A percentile compares a stretch with the other conserved stretches of the same genome.
Conservation (phyloP, 2,113 vertebrate genomes). For the Cygnus atratus region DNA sequence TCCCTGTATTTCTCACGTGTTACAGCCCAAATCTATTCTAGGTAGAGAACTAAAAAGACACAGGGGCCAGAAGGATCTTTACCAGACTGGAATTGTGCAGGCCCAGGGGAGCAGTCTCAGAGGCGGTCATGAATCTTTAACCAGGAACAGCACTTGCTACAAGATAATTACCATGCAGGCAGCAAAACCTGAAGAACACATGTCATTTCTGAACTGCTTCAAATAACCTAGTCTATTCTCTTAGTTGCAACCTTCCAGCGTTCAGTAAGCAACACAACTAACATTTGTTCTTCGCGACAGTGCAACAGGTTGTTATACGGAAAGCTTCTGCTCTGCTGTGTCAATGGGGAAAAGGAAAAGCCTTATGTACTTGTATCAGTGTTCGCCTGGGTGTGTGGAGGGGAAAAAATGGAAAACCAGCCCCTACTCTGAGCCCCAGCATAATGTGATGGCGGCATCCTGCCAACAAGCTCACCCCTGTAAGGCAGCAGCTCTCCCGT, state of each 20-base stretch:
- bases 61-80: constrained; percentile 15
- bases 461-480: not conserved
- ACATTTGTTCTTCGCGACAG: not conserved
- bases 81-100: constrained; percentile 34
- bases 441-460: not conserved
- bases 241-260: not conserved
- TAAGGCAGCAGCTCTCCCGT: not conserved
- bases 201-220: constrained; percentile 41
- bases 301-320: not conserved
- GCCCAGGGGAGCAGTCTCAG: not conserved
- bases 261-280: constrained; percentile 28
- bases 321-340: not conserved
- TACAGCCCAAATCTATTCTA: constrained; percentile 8
- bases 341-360: not conserved
- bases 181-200: constrained; percentile 49
- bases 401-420: not conserved
- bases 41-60: constrained; percentile 1
- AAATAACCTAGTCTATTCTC: constrained; percentile 24
- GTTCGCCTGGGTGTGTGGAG: not conserved
- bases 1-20: not conserved
- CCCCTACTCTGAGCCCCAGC: not conserved
- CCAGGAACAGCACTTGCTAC: constrained; percentile 55
- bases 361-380: not conserved
- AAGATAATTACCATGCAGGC: constrained; percentile 45
- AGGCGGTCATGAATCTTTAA: constrained; percentile 63